Evolutionary conservation across 2,888 invertebrate genomes (phyloP).

Genomic region (Patella depressa): DNA sequence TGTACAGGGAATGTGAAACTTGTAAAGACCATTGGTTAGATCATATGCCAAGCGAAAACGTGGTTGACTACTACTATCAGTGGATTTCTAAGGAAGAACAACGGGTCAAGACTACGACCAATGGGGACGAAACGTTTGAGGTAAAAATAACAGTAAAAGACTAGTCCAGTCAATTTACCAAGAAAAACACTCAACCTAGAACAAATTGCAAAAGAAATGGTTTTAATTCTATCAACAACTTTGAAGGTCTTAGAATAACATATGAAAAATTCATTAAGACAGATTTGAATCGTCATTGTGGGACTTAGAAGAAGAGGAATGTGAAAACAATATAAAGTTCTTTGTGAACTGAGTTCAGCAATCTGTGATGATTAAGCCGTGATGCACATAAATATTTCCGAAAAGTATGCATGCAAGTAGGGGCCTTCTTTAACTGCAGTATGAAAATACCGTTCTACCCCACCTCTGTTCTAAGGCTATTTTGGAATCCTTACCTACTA

Average conservation of each 20-base stretch:
- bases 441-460: too few relatives aligned
- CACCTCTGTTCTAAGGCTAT: too few relatives aligned
- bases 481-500: too few relatives aligned
- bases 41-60: neutral
- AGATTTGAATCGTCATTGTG: neutral
- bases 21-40: neutral
- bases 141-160: neutral
- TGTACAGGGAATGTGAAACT: neutral
- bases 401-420: neutral
- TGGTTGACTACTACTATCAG: neutral
- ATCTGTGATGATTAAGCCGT: neutral
- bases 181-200: neutral
- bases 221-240: neutral
- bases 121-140: neutral
- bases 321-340: neutral
- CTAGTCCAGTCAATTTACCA: slow-evolving; percentile 4
- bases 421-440: too few relatives aligned
- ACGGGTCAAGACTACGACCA: neutral
- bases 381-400: neutral
- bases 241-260: neutral
- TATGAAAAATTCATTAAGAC: neutral
- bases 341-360: too few relatives aligned
- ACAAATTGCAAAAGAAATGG: neutral
- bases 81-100: neutral
- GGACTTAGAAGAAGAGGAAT: neutral